Evolutionary conservation across 1,140 invertebrate genomes (phyloP).

Genomic region (Apis mellifera): DNA sequence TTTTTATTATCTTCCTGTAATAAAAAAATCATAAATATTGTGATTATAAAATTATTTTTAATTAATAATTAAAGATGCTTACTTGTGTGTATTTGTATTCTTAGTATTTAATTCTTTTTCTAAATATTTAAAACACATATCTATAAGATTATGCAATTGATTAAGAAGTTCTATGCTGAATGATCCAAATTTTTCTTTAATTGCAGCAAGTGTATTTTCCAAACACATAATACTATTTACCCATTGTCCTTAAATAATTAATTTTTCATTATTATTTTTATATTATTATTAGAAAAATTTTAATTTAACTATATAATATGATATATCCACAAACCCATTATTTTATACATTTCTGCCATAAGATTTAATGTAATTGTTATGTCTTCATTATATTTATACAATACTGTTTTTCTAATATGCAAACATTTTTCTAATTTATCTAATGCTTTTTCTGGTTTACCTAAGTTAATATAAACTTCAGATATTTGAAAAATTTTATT

Average conservation of each 20-base stretch:
- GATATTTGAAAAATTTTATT: slow-evolving; percentile 70
- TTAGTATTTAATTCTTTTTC: slow-evolving; percentile 59
- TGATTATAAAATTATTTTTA: slow-evolving; percentile 9
- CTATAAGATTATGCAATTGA: slow-evolving; percentile 82
- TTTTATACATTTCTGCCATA: slow-evolving; percentile 81
- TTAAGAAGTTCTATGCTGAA: slow-evolving; percentile 83
- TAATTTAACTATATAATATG: neutral
- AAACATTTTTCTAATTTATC: slow-evolving; percentile 76
- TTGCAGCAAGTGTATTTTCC: slow-evolving; percentile 76
- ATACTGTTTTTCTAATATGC: slow-evolving; percentile 72
- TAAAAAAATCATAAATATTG: slow-evolving; percentile 8
- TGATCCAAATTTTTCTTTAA: slow-evolving; percentile 82
- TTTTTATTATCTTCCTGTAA: slow-evolving; percentile 69
- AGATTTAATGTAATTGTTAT: slow-evolving; percentile 80
- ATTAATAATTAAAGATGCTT: slow-evolving; percentile 50
- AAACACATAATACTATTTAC: slow-evolving; percentile 78
- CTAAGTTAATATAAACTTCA: slow-evolving; percentile 55
- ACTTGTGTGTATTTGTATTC: slow-evolving; percentile 69
- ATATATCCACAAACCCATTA: slow-evolving; percentile 74
- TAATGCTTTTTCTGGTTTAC: slow-evolving; percentile 63
- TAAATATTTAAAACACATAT: slow-evolving; percentile 74
- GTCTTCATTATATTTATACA: slow-evolving; percentile 81
- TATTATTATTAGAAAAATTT: neutral
- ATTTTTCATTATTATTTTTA: neutral
- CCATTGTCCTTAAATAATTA: slow-evolving; percentile 72